Evolutionary conservation across 2,113 vertebrate genomes (phyloP).

Genomic region (Mastomys coucha): DNA sequence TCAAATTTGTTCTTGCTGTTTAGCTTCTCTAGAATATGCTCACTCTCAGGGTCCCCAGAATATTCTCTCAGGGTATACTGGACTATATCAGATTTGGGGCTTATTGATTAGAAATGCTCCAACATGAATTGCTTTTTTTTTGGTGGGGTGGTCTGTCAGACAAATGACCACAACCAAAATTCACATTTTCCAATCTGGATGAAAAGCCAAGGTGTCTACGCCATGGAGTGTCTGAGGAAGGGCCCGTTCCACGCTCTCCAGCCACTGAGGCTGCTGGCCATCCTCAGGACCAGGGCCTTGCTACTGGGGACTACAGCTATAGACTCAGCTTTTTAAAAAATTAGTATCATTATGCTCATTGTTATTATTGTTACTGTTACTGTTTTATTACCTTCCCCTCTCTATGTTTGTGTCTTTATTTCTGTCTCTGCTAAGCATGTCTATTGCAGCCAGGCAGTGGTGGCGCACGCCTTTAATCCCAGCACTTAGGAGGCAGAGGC

Average conservation of each 20-base stretch:
- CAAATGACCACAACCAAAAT: not conserved
- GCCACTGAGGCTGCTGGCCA: not conserved
- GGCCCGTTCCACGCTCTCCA: not conserved
- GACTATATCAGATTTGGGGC: not conserved
- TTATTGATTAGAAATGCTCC: not conserved
- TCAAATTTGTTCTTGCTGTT: not conserved
- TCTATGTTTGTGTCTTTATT: not conserved
- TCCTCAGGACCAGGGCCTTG: not conserved
- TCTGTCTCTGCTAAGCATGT: not conserved
- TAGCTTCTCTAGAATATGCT: not conserved
- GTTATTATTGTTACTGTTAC: no score
- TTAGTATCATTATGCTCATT: not conserved
- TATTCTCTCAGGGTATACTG: not conserved
- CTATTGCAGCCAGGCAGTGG: not conserved
- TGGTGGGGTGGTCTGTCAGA: not conserved
- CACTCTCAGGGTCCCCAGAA: not conserved
- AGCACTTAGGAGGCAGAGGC: no score
- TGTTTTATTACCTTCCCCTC: no score
- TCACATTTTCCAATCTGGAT: not conserved
- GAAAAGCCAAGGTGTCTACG: not conserved
- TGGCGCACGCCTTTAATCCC: no score
- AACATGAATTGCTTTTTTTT: not conserved
- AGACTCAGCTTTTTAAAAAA: not conserved
- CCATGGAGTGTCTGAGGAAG: not conserved
- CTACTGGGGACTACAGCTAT: not conserved